Conservation (phyloP, 2,797 vertebrate species). For the Erethizon dorsatum region DNA sequence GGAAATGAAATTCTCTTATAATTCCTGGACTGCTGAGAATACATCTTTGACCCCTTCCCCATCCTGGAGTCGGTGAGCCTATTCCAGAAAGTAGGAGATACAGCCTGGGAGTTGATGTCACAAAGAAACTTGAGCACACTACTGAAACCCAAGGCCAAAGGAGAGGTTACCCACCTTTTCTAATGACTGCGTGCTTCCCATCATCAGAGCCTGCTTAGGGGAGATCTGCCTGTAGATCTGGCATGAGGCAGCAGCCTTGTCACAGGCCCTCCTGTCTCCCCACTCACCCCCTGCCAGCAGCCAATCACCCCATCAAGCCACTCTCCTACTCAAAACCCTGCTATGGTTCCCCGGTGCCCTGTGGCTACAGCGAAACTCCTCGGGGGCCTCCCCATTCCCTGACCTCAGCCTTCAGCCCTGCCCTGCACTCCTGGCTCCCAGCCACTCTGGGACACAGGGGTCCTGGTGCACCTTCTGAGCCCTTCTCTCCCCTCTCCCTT, state of each 20-base stretch:
- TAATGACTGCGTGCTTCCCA: neutral
- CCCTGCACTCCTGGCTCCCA: neutral
- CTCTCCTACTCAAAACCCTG: neutral
- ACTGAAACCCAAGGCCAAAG: neutral
- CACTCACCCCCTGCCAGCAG: neutral
- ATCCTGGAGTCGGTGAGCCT: neutral
- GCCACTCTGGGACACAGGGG: neutral
- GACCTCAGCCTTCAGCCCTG: neutral
- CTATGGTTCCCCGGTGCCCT: neutral
- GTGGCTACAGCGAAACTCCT: neutral
- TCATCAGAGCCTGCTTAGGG: neutral
- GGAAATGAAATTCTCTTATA: neutral
- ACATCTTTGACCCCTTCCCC: neutral
- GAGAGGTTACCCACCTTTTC: neutral
- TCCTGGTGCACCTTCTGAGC: neutral
- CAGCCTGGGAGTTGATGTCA: neutral
- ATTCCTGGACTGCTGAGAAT: neutral
- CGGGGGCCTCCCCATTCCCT: neutral
- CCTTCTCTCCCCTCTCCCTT: neutral
- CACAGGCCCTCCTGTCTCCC: neutral
- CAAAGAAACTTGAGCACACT: neutral
- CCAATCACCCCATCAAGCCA: neutral
- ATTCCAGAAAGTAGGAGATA: neutral
- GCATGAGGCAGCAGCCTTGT: neutral
- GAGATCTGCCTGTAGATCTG: neutral